A percentile compares a stretch with the other conserved stretches of the same genome.
Conservation (phyloP, 2,888 invertebrate species). For the Ceriagrion tenellum region DNA sequence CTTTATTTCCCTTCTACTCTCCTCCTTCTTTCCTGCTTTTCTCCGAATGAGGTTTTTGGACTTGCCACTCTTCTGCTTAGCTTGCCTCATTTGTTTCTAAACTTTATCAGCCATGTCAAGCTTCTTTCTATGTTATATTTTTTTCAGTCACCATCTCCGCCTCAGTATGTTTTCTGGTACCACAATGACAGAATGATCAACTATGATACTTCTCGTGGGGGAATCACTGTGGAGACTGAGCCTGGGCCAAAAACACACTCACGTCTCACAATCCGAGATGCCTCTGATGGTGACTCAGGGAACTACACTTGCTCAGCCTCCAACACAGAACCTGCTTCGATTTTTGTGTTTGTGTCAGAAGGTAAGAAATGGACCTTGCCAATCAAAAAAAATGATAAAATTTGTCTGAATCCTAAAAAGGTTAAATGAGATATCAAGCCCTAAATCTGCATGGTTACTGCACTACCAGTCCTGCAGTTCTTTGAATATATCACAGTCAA, state of each 20-base stretch:
- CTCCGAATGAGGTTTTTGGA: no score
- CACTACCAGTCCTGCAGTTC: no score
- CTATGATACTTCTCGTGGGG: slow-evolving; percentile 76
- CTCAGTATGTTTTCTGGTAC: slow-evolving; percentile 79
- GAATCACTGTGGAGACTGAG: slow-evolving; percentile 76
- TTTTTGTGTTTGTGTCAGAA: slow-evolving; percentile 76
- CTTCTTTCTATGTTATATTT: neutral
- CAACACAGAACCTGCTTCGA: slow-evolving; percentile 76
- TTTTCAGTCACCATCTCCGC: slow-evolving; percentile 75
- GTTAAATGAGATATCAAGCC: no score
- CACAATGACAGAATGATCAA: slow-evolving; percentile 78
- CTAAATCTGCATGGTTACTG: no score
- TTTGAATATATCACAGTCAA: no score
- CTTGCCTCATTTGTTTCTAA: neutral
- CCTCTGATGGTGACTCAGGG: slow-evolving; percentile 76
- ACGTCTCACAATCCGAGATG: slow-evolving; percentile 76
- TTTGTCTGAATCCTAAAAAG: no score
- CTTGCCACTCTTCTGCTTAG: no score
- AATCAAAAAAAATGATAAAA: no score
- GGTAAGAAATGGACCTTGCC: slow-evolving; percentile 72
- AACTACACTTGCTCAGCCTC: slow-evolving; percentile 76
- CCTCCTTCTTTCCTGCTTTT: no score
- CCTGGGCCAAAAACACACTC: slow-evolving; percentile 77
- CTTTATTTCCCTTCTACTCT: no score
- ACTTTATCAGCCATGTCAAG: neutral